Evolutionary conservation across 2,113 vertebrate genomes (phyloP).

Genomic region (Lycocorax pyrrhopterus): DNA sequence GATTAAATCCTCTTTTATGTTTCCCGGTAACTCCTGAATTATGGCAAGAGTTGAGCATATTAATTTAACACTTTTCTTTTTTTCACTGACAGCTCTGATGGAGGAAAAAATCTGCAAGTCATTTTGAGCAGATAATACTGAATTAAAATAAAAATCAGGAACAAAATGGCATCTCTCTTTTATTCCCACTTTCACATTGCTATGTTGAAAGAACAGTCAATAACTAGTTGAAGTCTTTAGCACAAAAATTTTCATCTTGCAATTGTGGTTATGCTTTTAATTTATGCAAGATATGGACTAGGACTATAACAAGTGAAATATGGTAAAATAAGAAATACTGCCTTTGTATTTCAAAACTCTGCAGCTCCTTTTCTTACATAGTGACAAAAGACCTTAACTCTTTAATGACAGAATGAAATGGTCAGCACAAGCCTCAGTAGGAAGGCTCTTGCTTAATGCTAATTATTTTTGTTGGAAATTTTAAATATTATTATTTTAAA

Average conservation of each 20-base stretch:
- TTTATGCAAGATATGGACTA: background rate
- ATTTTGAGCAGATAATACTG: slow-evolving; percentile 10
- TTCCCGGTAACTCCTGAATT: slow-evolving; percentile 54
- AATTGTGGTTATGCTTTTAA: background rate
- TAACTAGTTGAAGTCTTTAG: background rate
- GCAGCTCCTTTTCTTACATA: background rate
- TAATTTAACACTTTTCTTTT: slow-evolving; percentile 31
- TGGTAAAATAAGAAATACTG: background rate
- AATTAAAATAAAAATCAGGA: slow-evolving; percentile 8
- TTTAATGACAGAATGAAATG: background rate
- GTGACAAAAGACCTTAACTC: background rate
- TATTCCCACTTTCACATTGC: background rate
- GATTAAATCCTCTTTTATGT: slow-evolving; percentile 57
- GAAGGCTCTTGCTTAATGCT: background rate
- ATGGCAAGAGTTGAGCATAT: slow-evolving; percentile 43
- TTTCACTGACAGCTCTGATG: background rate
- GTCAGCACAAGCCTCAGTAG: background rate
- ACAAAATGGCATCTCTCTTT: background rate
- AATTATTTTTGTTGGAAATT: background rate
- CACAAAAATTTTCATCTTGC: background rate
- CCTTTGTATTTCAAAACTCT: background rate
- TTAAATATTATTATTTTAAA: background rate
- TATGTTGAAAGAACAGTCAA: background rate
- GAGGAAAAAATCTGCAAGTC: slow-evolving; percentile 31
- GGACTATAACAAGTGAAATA: background rate